Conservation (phyloP, 1,140 invertebrate genomes). For the Gryon sp. region DNA sequence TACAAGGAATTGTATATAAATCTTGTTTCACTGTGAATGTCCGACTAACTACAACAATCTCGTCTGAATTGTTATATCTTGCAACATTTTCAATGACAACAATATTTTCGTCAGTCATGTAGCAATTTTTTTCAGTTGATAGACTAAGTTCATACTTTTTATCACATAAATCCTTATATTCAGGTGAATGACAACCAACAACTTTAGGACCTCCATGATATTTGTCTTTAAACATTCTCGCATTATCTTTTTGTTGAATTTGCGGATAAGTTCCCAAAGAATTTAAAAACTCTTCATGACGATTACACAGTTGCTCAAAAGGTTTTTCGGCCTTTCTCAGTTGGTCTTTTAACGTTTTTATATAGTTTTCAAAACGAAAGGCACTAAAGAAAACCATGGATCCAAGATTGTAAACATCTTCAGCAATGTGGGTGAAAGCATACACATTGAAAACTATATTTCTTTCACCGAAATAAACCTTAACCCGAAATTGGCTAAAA, state of each 20-base stretch:
- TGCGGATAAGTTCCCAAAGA: constrained; percentile 12
- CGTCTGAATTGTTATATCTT: not conserved
- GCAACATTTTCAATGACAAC: constrained; percentile 8
- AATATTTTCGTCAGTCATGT: not conserved
- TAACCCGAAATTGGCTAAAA: not conserved
- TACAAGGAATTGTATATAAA: constrained; percentile 8
- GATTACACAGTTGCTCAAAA: constrained; percentile 14
- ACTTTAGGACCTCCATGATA: not conserved
- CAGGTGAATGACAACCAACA: not conserved
- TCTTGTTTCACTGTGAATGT: not conserved
- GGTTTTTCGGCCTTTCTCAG: constrained; percentile 19
- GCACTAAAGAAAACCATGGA: constrained; percentile 17
- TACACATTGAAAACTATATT: constrained; percentile 3
- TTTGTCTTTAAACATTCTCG: not conserved
- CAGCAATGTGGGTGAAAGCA: constrained; percentile 1
- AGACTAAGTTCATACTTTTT: not conserved
- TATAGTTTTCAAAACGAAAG: constrained; percentile 12
- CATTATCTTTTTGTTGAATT: too few species aligned
- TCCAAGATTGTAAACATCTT: constrained; percentile 4
- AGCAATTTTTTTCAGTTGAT: constrained; percentile 2
- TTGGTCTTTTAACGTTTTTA: not conserved
- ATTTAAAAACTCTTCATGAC: not conserved
- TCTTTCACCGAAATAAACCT: not conserved
- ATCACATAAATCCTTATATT: not conserved
- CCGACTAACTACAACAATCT: constrained; percentile 4